Conservation (phyloP, 2,888 invertebrate genomes). For the Sesamia inferens region DNA sequence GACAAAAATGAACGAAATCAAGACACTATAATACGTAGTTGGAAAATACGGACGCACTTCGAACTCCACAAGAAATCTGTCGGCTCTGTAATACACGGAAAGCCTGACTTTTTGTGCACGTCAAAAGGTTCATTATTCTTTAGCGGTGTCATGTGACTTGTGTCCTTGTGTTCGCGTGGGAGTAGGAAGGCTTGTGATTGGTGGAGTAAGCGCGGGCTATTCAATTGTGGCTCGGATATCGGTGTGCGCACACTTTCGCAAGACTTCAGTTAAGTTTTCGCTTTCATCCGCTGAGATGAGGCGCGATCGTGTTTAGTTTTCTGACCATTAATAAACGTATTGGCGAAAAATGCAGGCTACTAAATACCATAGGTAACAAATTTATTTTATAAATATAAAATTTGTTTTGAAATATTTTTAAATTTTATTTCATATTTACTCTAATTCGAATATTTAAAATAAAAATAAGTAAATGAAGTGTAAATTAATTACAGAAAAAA, state of each 20-base stretch:
- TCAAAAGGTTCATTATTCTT: constrained; percentile 69
- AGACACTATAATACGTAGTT: constrained; percentile 37
- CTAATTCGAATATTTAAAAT: not conserved
- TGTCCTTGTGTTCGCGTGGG: constrained; percentile 82
- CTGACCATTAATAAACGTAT: constrained; percentile 48
- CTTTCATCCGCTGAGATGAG: constrained; percentile 83
- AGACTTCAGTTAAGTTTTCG: constrained; percentile 82
- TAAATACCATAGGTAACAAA: constrained; percentile 60
- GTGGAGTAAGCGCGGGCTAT: constrained; percentile 80
- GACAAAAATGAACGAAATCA: constrained; percentile 26
- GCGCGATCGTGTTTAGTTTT: constrained; percentile 73
- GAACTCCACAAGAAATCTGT: constrained; percentile 64
- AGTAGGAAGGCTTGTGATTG: constrained; percentile 77
- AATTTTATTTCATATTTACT: not conserved
- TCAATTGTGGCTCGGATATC: constrained; percentile 82
- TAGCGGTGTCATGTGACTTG: constrained; percentile 70
- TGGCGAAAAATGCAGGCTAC: constrained; percentile 52
- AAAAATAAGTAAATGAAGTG: not conserved
- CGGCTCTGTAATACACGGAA: constrained; percentile 30
- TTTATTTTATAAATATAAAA: not conserved
- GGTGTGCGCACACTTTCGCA: constrained; percentile 86
- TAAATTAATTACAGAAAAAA: not conserved
- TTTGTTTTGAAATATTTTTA: not conserved
- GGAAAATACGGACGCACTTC: constrained; percentile 67
- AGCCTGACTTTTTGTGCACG: constrained; percentile 28